Evolutionary conservation across 2,113 vertebrate genomes (phyloP).

Genomic region (Nothobranchius furzeri): DNA sequence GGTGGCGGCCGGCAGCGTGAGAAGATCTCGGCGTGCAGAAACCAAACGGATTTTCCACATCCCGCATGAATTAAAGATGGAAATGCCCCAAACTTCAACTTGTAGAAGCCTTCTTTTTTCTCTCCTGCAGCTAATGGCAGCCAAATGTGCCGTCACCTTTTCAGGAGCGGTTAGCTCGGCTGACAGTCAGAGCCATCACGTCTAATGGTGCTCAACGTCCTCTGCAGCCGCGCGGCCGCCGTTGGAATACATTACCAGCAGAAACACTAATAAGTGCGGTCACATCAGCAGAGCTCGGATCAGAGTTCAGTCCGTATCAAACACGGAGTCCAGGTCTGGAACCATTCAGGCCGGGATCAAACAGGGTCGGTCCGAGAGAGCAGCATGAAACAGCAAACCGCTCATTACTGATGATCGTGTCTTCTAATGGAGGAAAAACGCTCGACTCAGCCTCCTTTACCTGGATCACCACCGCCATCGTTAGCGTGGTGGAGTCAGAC

Average conservation of each 20-base stretch:
- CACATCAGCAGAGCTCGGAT: constrained; percentile 54
- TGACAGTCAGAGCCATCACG: constrained; percentile 72
- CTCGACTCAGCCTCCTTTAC: no score
- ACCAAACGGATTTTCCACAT: constrained; percentile 63
- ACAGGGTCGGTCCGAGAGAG: neutral
- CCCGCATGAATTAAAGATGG: constrained; percentile 69
- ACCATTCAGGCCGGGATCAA: neutral
- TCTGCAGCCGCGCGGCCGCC: constrained; percentile 47
- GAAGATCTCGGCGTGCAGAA: constrained; percentile 51
- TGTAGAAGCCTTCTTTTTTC: neutral
- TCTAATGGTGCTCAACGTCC: constrained; percentile 71
- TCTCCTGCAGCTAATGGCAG: constrained; percentile 64
- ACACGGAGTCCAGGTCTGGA: constrained; percentile 19
- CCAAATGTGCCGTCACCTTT: constrained; percentile 76
- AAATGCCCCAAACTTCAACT: constrained; percentile 66
- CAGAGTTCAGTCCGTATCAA: no score
- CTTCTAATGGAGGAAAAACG: neutral
- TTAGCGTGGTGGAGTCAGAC: no score
- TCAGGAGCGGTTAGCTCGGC: constrained; percentile 75
- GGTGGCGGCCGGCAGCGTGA: constrained; percentile 63
- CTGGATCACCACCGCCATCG: no score
- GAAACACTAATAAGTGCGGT: constrained; percentile 76
- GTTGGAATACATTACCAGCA: constrained; percentile 67
- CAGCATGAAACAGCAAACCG: neutral
- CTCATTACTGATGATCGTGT: constrained; percentile 10